Conservation (phyloP, 2,888 invertebrate species). For the Cataglyphis albicans region DNA sequence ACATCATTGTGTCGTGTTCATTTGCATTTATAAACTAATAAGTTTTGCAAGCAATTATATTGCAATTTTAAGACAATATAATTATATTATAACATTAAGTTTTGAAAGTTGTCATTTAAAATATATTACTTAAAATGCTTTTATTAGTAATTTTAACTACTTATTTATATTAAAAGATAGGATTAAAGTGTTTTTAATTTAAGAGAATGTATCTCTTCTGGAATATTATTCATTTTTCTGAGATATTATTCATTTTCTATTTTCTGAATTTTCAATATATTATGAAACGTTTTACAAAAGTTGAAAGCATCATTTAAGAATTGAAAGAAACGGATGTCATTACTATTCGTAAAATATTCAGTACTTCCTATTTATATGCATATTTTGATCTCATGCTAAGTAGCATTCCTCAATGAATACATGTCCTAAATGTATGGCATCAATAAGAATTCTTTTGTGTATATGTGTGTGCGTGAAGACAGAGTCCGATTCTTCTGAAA, state of each 20-base stretch:
- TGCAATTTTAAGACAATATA: neutral
- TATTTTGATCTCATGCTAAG: slow-evolving; percentile 1
- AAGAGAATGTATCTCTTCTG: neutral
- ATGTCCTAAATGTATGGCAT: neutral
- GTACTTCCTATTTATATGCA: neutral
- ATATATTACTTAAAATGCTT: neutral
- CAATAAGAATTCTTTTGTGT: neutral
- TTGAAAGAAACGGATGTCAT: neutral
- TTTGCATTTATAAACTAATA: neutral
- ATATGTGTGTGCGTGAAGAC: too few relatives aligned
- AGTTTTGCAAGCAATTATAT: neutral
- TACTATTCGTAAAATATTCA: neutral
- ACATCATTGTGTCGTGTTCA: neutral
- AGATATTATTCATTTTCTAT: neutral
- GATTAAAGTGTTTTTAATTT: neutral
- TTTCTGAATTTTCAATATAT: neutral
- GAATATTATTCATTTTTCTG: neutral
- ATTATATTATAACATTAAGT: neutral
- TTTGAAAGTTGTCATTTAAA: neutral
- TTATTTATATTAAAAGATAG: slow-evolving; percentile 2
- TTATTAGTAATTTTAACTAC: neutral
- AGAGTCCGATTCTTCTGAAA: neutral
- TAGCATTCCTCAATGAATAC: neutral
- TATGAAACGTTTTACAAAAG: slow-evolving; percentile 2
- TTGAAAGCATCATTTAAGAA: neutral